Conservation (phyloP, 2,113 vertebrate species). For the Spea multiplicata region DNA sequence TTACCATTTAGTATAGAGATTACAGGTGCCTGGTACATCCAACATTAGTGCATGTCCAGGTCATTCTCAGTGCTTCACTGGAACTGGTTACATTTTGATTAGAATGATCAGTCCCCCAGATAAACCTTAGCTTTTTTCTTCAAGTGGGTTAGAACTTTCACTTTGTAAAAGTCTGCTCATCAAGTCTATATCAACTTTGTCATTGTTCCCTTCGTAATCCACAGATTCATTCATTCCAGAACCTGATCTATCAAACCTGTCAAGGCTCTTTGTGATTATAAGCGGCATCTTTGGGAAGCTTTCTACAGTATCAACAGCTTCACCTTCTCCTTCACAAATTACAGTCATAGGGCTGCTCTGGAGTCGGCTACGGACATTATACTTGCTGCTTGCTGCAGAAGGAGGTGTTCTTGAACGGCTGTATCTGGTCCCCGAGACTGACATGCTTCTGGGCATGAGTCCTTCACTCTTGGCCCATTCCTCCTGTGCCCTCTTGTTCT, state of each 20-base stretch:
- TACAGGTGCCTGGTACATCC: conserved; percentile 52
- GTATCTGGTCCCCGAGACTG: conserved; percentile 73
- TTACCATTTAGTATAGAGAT: conserved; percentile 48
- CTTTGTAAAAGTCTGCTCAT: conserved; percentile 38
- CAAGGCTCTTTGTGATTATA: conserved; percentile 49
- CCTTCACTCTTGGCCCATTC: conserved; percentile 86
- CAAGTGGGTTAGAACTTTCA: conserved; percentile 69
- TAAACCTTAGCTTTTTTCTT: conserved; percentile 63
- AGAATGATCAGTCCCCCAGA: neutral
- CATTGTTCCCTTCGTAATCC: conserved; percentile 20
- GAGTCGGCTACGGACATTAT: conserved; percentile 84
- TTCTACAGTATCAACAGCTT: conserved; percentile 70
- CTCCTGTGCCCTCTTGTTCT: conserved; percentile 71
- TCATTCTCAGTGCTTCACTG: conserved; percentile 48
- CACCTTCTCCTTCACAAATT: conserved; percentile 92
- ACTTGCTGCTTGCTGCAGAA: conserved; percentile 93
- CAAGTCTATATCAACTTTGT: conserved; percentile 50
- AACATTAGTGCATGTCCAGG: conserved; percentile 54
- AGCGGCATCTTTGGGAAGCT: conserved; percentile 54
- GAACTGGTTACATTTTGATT: conserved; percentile 14
- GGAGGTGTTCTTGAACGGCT: conserved; percentile 89
- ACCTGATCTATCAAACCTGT: conserved; percentile 52
- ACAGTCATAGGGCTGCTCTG: conserved; percentile 98
- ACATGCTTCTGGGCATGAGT: conserved; percentile 74
- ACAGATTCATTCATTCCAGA: conserved; percentile 49